Evolutionary conservation across 1,140 invertebrate genomes (phyloP), one percentile per base, ranked within the genome.

Genomic region (Neoseiulus cucumeris): DNA sequence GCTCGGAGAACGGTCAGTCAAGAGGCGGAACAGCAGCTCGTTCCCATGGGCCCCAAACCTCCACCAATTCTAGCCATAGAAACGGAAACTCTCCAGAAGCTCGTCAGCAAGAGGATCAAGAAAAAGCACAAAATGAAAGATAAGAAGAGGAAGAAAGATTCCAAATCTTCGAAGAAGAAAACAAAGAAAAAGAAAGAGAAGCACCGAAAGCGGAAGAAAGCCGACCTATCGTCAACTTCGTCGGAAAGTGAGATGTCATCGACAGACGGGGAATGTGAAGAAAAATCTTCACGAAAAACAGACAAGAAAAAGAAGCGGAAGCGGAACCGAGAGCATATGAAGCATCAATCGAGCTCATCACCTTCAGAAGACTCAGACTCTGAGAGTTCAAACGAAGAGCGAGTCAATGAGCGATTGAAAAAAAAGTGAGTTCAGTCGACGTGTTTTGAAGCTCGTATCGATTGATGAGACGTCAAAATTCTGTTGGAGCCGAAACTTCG

Each of bases 11-110:
- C 33, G 4, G n/a, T n/a, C n/a, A n/a, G n/a, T n/a, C n/a, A 47
- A 4, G 51, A 59, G 14, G 17, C 14, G 33, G 51, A 59, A 59
- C 1, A 17, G 1, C 1, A 2, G 14, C 51, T 59, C 22, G 12
- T 59, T 18, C 51, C 51, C 17, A 59, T 59, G 51, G 51, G 51
- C 1, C 51, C 51, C 2, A 59, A 59, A 33, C 51, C 51, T 59
- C 51, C 51, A 18, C 51, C 51, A 1, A 33, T 59, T 17, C 25
- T 59, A 14, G 25, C 14, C 9, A 2, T 59, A 9, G 51, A 18
- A 2, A 59, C n/a, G 1, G 22, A 25, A 9, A 17, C 9, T 5
- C 2, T 59, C 22, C 14, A 59, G 1, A 25, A 2, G 22, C 14
- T 29, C 22, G 14, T 20, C 4, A 59, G 22, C 14, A 59, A 59